Conservation (phyloP, 2,113 vertebrate genomes). For the Pterocles orientalis region DNA sequence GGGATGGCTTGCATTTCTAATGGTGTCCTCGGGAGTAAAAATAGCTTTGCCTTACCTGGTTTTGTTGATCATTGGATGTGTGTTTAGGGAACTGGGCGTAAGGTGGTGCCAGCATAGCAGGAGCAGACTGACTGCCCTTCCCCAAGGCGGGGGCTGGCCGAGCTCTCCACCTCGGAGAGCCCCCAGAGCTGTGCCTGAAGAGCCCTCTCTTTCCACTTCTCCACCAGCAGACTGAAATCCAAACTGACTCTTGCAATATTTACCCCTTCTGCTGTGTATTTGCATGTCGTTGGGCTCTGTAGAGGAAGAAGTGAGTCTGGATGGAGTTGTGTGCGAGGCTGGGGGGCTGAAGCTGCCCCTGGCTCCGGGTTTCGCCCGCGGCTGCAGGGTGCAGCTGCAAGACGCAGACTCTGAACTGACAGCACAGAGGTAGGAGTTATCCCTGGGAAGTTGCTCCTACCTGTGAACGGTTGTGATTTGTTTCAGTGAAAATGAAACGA, state of each 20-base stretch:
- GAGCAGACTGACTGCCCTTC: not conserved
- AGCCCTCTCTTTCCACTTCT: not conserved
- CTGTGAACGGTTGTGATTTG: not conserved
- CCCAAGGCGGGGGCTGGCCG: not conserved
- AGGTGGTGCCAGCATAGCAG: not conserved
- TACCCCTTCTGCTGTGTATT: no score
- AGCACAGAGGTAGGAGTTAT: not conserved
- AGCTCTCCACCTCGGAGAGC: not conserved
- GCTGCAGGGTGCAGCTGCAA: not conserved
- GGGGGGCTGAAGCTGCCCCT: not conserved
- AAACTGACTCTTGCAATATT: not conserved
- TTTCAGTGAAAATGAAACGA: not conserved
- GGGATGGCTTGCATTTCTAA: not conserved
- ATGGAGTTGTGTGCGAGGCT: no score
- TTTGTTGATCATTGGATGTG: not conserved
- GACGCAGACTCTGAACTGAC: rapidly evolving
- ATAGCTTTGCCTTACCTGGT: not conserved
- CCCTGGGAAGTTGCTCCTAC: not conserved
- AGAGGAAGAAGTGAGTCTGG: no score
- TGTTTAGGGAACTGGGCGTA: not conserved
- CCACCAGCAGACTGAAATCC: rapidly evolving
- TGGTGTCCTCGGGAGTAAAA: not conserved
- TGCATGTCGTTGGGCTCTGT: no score
- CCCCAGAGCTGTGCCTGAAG: not conserved
- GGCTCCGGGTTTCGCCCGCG: not conserved